These are phyloP conservation scores for Diarsia mendica DNA, from an alignment of 2,888 invertebrate genomes.

Conservation along the genomic window DNA sequence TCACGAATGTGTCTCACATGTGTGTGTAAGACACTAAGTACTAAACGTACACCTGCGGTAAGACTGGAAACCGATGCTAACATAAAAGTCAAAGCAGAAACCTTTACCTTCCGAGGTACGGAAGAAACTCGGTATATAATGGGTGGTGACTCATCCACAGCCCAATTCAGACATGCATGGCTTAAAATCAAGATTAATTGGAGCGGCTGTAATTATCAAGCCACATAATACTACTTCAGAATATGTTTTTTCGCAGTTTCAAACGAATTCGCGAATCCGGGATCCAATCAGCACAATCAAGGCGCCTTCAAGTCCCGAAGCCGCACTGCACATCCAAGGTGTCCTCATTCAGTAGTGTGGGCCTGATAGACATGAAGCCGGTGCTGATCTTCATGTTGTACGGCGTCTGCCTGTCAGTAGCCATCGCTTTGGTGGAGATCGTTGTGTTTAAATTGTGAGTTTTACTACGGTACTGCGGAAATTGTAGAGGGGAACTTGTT, in stretches of 20 bases:
- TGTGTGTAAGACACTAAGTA: neutral
- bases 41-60: neutral
- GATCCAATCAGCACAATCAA: constrained; percentile 79
- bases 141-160: too few relatives aligned
- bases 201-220: too few relatives aligned
- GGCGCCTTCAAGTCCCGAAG: constrained; percentile 74
- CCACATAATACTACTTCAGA: neutral
- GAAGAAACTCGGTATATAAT: too few relatives aligned
- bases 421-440: constrained; percentile 71
- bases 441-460: constrained; percentile 72
- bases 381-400: constrained; percentile 84
- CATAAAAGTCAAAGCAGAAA: too few relatives aligned
- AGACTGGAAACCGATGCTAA: too few relatives aligned
- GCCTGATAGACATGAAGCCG: constrained; percentile 84
- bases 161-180: too few relatives aligned
- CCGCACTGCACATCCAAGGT: constrained; percentile 75
- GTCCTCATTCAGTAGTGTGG: constrained; percentile 86
- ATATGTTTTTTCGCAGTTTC: constrained; percentile 76
- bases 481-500: neutral
- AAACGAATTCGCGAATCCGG: constrained; percentile 90
- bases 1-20: neutral
- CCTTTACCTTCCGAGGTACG: too few relatives aligned
- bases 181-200: too few relatives aligned
- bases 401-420: constrained; percentile 77
- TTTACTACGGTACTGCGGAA: neutral